Percentiles rank a stretch among this genome's conserved stretches.
phyloP scores from a whole-genome alignment of 2,797 vertebrate species.

The Diplodus sargus region DNA sequence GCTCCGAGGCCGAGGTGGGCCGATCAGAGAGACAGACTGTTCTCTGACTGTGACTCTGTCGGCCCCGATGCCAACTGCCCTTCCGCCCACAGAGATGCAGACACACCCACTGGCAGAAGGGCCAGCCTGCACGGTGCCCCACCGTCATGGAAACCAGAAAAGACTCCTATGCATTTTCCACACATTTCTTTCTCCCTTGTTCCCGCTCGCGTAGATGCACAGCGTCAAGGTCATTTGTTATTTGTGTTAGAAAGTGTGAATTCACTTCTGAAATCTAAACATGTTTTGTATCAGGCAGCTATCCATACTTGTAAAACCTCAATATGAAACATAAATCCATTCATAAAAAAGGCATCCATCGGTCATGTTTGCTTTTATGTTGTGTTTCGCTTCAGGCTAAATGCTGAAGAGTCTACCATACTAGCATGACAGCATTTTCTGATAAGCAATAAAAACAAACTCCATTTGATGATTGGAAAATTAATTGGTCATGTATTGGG shows the following conservation, averaged over 20 bases:
- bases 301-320: background rate
- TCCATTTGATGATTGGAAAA: background rate
- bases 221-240: constrained; percentile 23
- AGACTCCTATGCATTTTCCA: constrained; percentile 38
- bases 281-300: background rate
- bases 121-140: constrained; percentile 46
- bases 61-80: constrained; percentile 62
- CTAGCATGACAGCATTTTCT: background rate
- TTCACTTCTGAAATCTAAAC: background rate
- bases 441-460: background rate
- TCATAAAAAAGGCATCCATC: background rate
- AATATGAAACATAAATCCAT: background rate
- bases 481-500: background rate
- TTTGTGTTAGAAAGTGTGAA: background rate
- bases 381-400: background rate
- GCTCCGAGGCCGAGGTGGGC: constrained; percentile 71
- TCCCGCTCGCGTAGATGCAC: background rate
- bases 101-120: constrained; percentile 69
- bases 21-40: constrained; percentile 80
- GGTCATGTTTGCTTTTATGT: background rate
- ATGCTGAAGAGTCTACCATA: background rate
- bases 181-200: constrained; percentile 17
- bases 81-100: constrained; percentile 61
- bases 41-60: constrained; percentile 71
- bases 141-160: constrained; percentile 67